A percentile compares a stretch with the other conserved stretches of the same genome.
These are phyloP conservation scores for Amazona guildingii DNA, from an alignment of 2,113 vertebrate genomes.

Conservation along the genomic window DNA sequence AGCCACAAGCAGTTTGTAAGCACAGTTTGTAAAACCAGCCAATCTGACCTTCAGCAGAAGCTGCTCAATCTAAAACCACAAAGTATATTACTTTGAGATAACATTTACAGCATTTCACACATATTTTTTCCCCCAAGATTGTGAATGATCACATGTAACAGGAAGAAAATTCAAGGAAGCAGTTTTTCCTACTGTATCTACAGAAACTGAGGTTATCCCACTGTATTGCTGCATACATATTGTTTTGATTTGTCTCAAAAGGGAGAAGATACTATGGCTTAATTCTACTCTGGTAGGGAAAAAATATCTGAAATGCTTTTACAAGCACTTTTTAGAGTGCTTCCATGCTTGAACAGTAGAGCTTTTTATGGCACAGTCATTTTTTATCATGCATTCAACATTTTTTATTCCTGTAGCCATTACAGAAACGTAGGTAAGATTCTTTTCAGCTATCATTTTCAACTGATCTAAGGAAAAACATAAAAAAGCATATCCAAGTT, in stretches of 20 bases:
- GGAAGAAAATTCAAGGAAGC: not conserved
- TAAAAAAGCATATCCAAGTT: not conserved
- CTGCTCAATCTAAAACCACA: not conserved
- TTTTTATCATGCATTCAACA: conserved; percentile 41
- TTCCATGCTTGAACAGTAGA: not conserved
- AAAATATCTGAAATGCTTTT: not conserved
- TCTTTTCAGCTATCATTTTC: not conserved
- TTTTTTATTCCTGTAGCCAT: not conserved
- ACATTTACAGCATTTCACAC: not conserved
- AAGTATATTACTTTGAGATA: not conserved
- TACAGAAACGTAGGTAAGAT: conserved; percentile 16
- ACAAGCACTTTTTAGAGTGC: conserved; percentile 1
- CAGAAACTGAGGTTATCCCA: not conserved
- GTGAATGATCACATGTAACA: not conserved
- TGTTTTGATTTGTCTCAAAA: not conserved
- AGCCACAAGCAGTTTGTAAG: not conserved
- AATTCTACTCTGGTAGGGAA: not conserved
- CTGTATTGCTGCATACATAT: not conserved
- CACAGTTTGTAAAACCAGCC: not conserved
- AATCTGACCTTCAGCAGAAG: not conserved
- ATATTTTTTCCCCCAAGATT: not conserved
- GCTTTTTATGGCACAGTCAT: conserved; percentile 11
- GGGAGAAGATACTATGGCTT: not conserved
- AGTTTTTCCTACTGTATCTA: not conserved
- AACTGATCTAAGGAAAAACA: not conserved